Evolutionary conservation across 2,888 invertebrate genomes (phyloP).

Genomic region (Helleia helle): DNA sequence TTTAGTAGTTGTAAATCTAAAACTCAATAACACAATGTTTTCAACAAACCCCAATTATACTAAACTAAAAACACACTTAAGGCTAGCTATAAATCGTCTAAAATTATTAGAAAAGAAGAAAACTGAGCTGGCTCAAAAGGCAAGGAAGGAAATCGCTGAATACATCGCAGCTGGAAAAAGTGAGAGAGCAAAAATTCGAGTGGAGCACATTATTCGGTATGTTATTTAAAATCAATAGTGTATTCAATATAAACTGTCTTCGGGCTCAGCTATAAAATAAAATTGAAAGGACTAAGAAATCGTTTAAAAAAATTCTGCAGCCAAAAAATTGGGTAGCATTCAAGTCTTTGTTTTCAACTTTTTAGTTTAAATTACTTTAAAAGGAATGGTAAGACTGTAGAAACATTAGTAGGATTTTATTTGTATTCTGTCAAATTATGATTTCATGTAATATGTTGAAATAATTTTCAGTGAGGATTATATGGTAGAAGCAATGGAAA

Average conservation of each 20-base stretch:
- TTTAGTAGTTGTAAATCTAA: conserved; percentile 12
- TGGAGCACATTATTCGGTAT: conserved; percentile 95
- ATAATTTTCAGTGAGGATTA: conserved; percentile 92
- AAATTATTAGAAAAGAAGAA: conserved; percentile 98
- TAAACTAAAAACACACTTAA: conserved; percentile 96
- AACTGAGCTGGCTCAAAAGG: conserved; percentile 95
- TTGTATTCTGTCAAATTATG: too few species aligned
- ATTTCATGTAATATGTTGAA: too few species aligned
- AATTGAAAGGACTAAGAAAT: too few species aligned
- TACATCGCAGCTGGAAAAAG: conserved; percentile 89
- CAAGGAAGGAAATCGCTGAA: conserved; percentile 97
- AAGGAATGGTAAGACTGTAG: too few species aligned
- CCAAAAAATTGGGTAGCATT: too few species aligned
- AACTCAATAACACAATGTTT: conserved; percentile 78
- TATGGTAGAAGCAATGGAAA: conserved; percentile 98
- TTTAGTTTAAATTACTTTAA: too few species aligned
- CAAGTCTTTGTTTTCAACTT: too few species aligned
- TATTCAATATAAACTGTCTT: too few species aligned
- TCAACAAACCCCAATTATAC: conserved; percentile 94
- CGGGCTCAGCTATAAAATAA: too few species aligned
- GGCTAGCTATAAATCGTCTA: conserved; percentile 93
- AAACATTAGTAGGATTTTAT: too few species aligned
- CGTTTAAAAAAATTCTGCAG: too few species aligned
- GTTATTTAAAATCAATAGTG: conserved; percentile 12
- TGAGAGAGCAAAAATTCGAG: conserved; percentile 95